These are phyloP conservation scores for Protodeltote pygarga DNA, from an alignment of 2,888 invertebrate species.

Conservation along the genomic window DNA sequence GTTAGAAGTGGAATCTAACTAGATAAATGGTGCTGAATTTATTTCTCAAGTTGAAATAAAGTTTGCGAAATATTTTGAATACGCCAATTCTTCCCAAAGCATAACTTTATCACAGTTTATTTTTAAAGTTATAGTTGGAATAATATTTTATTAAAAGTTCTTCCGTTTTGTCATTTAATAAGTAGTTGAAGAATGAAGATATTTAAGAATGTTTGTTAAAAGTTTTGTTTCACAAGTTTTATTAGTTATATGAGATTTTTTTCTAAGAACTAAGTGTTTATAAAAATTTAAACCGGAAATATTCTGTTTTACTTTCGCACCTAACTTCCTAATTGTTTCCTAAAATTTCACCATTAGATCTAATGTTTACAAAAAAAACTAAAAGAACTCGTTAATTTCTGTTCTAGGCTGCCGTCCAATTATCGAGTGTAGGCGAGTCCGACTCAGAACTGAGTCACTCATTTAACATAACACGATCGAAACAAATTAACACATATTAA, in stretches of 20 bases:
- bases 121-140: constrained; percentile 23
- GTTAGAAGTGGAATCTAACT: constrained; percentile 17
- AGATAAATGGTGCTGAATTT: constrained; percentile 36
- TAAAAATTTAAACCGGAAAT: constrained; percentile 19
- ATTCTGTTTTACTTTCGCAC: constrained; percentile 24
- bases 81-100: constrained; percentile 28
- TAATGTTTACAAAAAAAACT: constrained; percentile 53
- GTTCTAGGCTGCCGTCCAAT: constrained; percentile 77
- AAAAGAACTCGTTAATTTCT: constrained; percentile 71
- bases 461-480: constrained; percentile 66
- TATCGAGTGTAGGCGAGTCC: constrained; percentile 71
- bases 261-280: neutral
- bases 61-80: constrained; percentile 41
- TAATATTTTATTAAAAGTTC: constrained; percentile 36
- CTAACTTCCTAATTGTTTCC: constrained; percentile 46
- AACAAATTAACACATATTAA: constrained; percentile 74
- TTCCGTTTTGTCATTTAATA: constrained; percentile 30
- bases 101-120: constrained; percentile 31
- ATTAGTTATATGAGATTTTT: neutral
- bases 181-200: too few species aligned
- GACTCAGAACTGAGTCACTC: constrained; percentile 68
- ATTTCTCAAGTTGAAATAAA: constrained; percentile 30
- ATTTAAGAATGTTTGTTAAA: constrained; percentile 12
- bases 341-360: constrained; percentile 59
- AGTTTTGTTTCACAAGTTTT: constrained; percentile 9